phyloP scores from a whole-genome alignment of 2,888 invertebrate species.

The Ethmia dodecea region DNA sequence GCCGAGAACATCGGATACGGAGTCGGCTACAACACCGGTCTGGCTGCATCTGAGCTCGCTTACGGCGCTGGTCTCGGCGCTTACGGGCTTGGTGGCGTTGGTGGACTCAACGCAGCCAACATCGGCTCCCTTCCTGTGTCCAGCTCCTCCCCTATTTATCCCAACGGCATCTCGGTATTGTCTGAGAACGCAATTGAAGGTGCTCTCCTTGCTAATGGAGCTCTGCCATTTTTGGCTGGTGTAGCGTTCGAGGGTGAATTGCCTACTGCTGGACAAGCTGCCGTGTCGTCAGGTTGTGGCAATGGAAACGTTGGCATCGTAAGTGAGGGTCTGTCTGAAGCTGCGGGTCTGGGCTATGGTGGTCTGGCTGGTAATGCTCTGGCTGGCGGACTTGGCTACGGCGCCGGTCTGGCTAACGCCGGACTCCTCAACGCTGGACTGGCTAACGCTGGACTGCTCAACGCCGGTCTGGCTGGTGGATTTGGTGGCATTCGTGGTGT shows the following conservation, averaged over 20 bases:
- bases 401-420: neutral
- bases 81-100: too few species aligned
- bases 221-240: slow-evolving; percentile 27
- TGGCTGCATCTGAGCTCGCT: neutral
- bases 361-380: slow-evolving; percentile 5
- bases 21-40: neutral
- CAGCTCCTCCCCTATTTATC: slow-evolving; percentile 24
- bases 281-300: slow-evolving; percentile 29
- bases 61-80: neutral
- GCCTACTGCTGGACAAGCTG: slow-evolving; percentile 27
- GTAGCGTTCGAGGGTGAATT: slow-evolving; percentile 26
- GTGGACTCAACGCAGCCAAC: slow-evolving; percentile 1
- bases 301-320: slow-evolving; percentile 21
- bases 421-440: neutral
- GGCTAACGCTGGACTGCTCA: neutral
- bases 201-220: slow-evolving; percentile 21
- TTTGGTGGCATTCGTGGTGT: neutral
- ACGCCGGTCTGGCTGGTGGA: neutral
- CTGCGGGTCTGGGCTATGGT: slow-evolving; percentile 25
- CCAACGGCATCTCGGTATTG: slow-evolving; percentile 26
- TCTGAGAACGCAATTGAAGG: slow-evolving; percentile 32
- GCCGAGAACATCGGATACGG: too few species aligned
- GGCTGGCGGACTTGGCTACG: slow-evolving; percentile 12
- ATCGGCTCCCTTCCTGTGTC: slow-evolving; percentile 19
- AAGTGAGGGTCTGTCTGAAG: slow-evolving; percentile 9